Evolutionary conservation across 2,797 vertebrate species (phyloP).

Genomic region (Monodelphis domestica): DNA sequence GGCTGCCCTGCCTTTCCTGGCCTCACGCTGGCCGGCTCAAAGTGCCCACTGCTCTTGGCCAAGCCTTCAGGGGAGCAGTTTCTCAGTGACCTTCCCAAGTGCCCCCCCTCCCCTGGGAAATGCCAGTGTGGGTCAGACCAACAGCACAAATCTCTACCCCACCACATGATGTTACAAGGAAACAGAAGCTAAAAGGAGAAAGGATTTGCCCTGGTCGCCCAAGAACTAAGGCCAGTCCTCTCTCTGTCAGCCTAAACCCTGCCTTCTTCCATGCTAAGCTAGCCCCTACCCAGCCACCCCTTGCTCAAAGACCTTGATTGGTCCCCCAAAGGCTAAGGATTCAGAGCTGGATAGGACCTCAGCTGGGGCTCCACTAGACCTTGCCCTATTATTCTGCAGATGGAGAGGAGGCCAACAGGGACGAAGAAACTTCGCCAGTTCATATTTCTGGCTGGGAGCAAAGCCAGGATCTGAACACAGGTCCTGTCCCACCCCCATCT

Average conservation of each 20-base stretch:
- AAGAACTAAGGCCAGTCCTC: background rate
- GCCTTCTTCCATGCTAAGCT: too few species aligned
- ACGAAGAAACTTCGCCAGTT: too few species aligned
- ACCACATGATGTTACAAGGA: background rate
- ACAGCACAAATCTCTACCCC: background rate
- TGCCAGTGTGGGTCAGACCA: background rate
- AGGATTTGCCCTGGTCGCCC: background rate
- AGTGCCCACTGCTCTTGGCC: too few species aligned
- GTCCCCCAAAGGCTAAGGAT: background rate
- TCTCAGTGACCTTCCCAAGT: too few species aligned
- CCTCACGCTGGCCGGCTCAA: too few species aligned
- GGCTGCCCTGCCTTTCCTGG: background rate
- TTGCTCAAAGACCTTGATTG: too few species aligned
- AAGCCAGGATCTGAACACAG: background rate
- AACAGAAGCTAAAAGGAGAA: background rate
- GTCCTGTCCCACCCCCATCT: too few species aligned
- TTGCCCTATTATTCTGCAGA: background rate
- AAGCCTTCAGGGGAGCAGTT: too few species aligned
- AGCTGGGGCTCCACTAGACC: background rate
- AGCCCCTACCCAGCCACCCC: background rate
- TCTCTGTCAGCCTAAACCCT: too few species aligned
- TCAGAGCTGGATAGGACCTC: background rate
- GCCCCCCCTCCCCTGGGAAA: background rate
- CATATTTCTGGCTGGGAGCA: background rate
- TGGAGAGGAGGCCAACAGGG: background rate